These are phyloP conservation scores for Pyrrhosoma nymphula DNA, from an alignment of 2,888 invertebrate species.

Conservation along the genomic window DNA sequence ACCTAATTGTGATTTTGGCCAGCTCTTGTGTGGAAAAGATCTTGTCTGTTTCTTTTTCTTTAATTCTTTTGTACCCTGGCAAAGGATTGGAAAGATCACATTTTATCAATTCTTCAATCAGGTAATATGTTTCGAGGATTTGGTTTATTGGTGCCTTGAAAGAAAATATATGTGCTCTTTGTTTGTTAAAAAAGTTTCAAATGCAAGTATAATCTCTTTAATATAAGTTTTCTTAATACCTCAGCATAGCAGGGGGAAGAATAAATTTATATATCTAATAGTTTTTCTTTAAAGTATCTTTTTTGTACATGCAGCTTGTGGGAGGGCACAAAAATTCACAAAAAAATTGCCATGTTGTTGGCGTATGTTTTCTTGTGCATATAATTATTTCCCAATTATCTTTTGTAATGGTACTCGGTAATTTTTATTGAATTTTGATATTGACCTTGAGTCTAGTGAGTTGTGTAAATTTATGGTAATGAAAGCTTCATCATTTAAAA, in stretches of 20 bases:
- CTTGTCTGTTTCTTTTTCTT: neutral
- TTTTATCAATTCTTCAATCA: neutral
- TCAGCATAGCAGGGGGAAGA: neutral
- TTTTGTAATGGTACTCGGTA: conserved; percentile 50
- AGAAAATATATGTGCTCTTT: neutral
- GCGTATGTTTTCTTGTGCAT: neutral
- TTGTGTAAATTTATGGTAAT: neutral
- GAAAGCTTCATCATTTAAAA: conserved; percentile 3
- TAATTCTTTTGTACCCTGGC: neutral
- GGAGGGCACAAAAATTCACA: conserved; percentile 8
- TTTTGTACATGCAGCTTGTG: neutral
- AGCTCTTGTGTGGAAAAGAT: neutral
- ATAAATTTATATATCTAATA: neutral
- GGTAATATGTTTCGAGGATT: neutral
- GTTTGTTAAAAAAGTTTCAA: neutral
- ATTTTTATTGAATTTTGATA: conserved; percentile 61
- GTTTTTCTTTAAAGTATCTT: neutral
- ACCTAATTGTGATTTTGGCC: neutral
- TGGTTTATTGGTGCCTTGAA: neutral
- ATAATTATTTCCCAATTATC: neutral
- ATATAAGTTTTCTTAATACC: neutral
- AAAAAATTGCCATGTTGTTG: neutral
- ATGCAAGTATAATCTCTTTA: neutral
- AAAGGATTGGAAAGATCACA: neutral
- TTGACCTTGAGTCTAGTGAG: conserved; percentile 36